Evolutionary conservation across 2,797 vertebrate genomes (phyloP), one percentile per base, ranked within the genome.

Genomic region (Characodon lateralis): DNA sequence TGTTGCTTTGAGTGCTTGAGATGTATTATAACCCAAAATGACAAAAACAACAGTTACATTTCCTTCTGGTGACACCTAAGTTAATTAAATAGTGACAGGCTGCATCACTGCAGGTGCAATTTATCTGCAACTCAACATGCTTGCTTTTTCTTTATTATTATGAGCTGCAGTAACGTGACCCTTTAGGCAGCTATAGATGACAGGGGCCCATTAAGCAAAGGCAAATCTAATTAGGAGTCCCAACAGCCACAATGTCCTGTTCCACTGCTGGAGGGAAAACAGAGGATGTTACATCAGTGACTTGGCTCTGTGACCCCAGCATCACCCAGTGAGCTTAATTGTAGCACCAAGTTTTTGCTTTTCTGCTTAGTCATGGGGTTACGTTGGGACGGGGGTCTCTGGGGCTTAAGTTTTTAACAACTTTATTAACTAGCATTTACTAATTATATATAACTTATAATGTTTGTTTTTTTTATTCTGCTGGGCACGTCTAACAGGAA

Each of bases 161-260:
- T 74, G 75, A 88, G 81, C 87, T 83, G 87, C 78, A 86, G 72
- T 74, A 77, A 72, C 78, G 8, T 48, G 75, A 68, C 76, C 93
- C 94, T 89, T 78, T 75, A 78, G 93, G 94, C 92, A 81, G 77
- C 66, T 81, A 69, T 43, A 88, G 86, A 79, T 89, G 91, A 92
- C 92, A 93, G 82, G 82, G 90, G 79, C 88, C 92, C 93, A 95
- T 96, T 95, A 95, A 85, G 82, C 74, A 94, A 93, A 93, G 93
- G 93, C 93, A 95, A 96, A 96, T 95, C 89, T 89, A 93, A 95
- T 96, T 91, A 92, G 77, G 77, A 85, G 82, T 90, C 92, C 87
- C 79, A 90, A 82, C 80, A 89, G 84, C 83, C 83, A 85, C 87
- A 90, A 85, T 81, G 86, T 89, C 80, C 80, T 86, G 90, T 90